Base-by-base conservation (phyloP, 2,888 invertebrate species). In the Disparrhopalites patrizii region DNA sequence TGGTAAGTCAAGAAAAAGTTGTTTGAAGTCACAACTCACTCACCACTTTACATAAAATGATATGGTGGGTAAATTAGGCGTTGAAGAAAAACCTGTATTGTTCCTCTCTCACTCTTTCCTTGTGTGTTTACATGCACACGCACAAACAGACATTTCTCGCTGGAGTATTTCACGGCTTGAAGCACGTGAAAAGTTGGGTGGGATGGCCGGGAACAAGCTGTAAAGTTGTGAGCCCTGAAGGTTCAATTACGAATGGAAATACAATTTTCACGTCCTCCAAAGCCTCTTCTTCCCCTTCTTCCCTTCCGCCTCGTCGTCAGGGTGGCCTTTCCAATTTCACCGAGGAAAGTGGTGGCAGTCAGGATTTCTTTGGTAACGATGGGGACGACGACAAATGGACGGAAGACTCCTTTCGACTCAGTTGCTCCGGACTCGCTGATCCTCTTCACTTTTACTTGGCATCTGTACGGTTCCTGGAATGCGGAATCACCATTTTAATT, bases 361-460 rank as follows among this genome's bases (percentile, higher is more conserved):
- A 47, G 25, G 23, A 23, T 47, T n/a, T 7, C 8, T n/a, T n/a
- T n/a, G n/a, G n/a, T n/a, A 47, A 47, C 5, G 56, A 56, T 27
- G 56, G 30, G 36, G 8, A 13, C 8, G 36, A 36, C 36, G 8
- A 7, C 20, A 20, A 18, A 10, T 18, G 20, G 20, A 5, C 15
- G 7, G 15, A 30, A 8, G 10, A 28, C 5, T 28, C 18, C 18
- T 43, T 30, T 20, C 25, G 30, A 8, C 36, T 57, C 4, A 64
- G 50, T 33, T 67, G 67, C 40, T 54, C 47, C n/a, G 64, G 61
- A 3, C 38, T 64, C 15, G 56, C 55, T 5, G 58, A 68, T 55
- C 58, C 65, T 33, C 43, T 68, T 27, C 31, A 58, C 30, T 68
- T 68, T 31, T 68, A 68, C 51, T 61, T 66, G 18, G 50, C 51